Percentiles rank a stretch among this genome's conserved stretches.
Evolutionary conservation across 2,113 vertebrate genomes (phyloP).

Genomic region (Crotalus helleri): DNA sequence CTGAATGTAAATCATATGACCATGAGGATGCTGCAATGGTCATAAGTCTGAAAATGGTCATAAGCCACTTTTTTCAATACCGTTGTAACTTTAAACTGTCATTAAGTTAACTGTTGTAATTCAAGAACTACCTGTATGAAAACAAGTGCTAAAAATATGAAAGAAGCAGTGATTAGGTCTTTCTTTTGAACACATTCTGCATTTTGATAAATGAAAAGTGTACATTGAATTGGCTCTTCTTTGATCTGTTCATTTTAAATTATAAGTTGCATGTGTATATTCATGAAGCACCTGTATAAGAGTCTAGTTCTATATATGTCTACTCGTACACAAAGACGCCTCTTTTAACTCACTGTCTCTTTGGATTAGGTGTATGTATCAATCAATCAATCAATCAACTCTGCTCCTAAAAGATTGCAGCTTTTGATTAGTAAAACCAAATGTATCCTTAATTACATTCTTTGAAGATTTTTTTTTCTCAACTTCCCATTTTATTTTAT

Average conservation of each 20-base stretch:
- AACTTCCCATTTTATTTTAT: background rate
- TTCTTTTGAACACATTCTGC: background rate
- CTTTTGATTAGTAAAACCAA: background rate
- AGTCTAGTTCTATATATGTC: background rate
- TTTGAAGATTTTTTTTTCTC: background rate
- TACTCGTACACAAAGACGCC: background rate
- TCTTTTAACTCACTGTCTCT: background rate
- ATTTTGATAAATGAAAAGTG: background rate
- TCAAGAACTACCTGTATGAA: background rate
- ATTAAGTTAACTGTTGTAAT: no score
- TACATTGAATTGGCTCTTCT: background rate
- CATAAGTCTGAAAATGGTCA: no score
- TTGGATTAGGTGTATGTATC: background rate
- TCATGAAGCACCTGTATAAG: background rate
- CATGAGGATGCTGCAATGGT: no score
- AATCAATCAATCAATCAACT: background rate
- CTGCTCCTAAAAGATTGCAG: background rate
- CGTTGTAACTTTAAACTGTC: no score
- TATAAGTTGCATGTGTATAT: background rate
- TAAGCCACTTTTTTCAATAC: no score
- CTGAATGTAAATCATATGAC: no score
- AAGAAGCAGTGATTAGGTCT: background rate
- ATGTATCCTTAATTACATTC: background rate
- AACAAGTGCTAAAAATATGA: background rate
- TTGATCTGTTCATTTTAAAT: background rate